A percentile compares a stretch with the other conserved stretches of the same genome.
Evolutionary conservation across 2,113 vertebrate genomes (phyloP).

Genomic region (Terrapene triunguis): DNA sequence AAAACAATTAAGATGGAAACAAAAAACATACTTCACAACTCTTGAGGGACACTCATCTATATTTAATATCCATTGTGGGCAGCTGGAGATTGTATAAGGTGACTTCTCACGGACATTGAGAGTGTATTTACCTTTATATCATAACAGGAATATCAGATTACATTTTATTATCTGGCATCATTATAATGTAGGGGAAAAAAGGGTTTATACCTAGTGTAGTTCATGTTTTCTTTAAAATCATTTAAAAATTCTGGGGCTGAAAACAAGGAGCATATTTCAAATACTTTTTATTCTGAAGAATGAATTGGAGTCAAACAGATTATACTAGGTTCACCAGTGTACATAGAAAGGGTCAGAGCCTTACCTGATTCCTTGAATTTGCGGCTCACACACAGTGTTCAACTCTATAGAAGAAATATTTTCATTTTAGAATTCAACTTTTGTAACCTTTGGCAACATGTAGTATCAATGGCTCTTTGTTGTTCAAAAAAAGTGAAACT

Average conservation of each 20-base stretch:
- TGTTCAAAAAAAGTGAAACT: constrained; percentile 86
- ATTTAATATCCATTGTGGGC: constrained; percentile 77
- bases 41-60: constrained; percentile 71
- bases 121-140: constrained; percentile 78
- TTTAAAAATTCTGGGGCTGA: constrained; percentile 53
- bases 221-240: not conserved
- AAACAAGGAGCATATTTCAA: constrained; percentile 73
- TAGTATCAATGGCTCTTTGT: constrained; percentile 88
- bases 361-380: constrained; percentile 81
- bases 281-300: constrained; percentile 74
- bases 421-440: constrained; percentile 89
- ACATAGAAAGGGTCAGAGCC: constrained; percentile 72
- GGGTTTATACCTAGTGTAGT: constrained; percentile 21
- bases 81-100: constrained; percentile 70
- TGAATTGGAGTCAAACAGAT: constrained; percentile 72
- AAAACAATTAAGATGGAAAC: constrained; percentile 76
- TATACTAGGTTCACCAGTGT: constrained; percentile 72
- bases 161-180: constrained; percentile 72
- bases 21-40: constrained; percentile 71
- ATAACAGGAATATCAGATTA: constrained; percentile 78
- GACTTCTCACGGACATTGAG: constrained; percentile 65
- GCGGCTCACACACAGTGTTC: constrained; percentile 69
- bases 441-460: constrained; percentile 86
- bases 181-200: constrained; percentile 64
- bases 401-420: constrained; percentile 83